A percentile compares a stretch with the other conserved stretches of the same genome.
Conservation (phyloP, 2,888 invertebrate genomes). For the Lottia scabra region DNA sequence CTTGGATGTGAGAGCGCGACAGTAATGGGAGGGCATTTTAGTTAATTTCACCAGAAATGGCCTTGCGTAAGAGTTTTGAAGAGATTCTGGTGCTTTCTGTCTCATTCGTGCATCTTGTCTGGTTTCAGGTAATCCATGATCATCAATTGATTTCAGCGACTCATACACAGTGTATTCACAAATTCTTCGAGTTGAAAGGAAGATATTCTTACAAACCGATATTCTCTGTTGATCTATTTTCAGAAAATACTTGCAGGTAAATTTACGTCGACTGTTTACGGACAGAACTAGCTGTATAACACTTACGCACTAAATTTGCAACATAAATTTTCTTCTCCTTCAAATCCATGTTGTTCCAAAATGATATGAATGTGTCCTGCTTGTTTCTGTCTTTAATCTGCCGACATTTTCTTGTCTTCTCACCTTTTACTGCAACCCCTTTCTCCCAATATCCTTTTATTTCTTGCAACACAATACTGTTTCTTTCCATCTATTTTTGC, state of each 20-base stretch:
- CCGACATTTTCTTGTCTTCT: background rate
- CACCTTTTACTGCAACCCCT: background rate
- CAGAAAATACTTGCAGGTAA: conserved; percentile 2
- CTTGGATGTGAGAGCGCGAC: no score
- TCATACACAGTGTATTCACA: background rate
- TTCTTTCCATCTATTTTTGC: background rate
- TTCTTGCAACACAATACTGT: no score
- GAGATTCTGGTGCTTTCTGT: background rate
- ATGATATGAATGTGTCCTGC: background rate
- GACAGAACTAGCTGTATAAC: background rate
- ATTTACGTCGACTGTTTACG: background rate
- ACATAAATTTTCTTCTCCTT: background rate
- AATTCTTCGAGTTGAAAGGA: background rate
- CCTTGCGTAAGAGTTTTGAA: no score
- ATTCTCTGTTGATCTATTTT: background rate
- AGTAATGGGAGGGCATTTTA: no score
- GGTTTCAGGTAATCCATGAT: background rate
- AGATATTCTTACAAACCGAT: conserved; percentile 5
- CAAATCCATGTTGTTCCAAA: background rate
- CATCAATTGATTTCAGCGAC: background rate
- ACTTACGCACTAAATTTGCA: background rate
- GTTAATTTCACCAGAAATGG: no score
- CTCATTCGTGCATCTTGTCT: background rate
- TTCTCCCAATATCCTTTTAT: background rate
- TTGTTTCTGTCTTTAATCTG: background rate